phyloP scores from a whole-genome alignment of 53 echinoderm and acorn worm species.

The Henricia sp. region DNA sequence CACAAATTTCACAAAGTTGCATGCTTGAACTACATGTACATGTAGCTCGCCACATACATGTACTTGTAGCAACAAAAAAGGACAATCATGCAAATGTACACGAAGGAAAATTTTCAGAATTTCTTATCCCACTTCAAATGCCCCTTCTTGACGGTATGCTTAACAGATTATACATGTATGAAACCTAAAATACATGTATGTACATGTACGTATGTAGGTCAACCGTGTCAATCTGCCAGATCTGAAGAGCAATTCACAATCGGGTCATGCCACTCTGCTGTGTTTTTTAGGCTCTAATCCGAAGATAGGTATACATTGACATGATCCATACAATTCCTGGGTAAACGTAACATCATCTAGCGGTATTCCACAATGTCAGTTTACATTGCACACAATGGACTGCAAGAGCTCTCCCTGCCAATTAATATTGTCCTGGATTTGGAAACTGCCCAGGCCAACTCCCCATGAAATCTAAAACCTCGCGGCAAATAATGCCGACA shows the following conservation, averaged over 20 bases:
- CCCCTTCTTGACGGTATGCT: too few species aligned
- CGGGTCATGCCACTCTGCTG: background rate
- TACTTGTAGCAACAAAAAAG: background rate
- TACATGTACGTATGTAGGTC: constrained; percentile 20
- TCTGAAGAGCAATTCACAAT: background rate
- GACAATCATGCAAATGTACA: too few species aligned
- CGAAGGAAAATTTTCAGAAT: too few species aligned
- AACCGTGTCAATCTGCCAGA: constrained; percentile 21
- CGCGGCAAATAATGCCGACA: constrained; percentile 34
- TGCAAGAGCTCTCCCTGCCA: constrained; percentile 14
- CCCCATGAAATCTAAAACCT: constrained; percentile 37
- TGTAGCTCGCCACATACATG: background rate
- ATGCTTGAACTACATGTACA: background rate
- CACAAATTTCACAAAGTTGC: too few species aligned
- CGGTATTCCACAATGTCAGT: constrained; percentile 18
- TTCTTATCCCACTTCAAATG: too few species aligned
- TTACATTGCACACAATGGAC: constrained; percentile 35
- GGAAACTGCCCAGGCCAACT: background rate
- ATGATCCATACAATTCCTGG: constrained; percentile 5
- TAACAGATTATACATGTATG: background rate
- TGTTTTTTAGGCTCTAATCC: background rate
- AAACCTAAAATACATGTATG: background rate
- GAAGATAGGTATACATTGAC: constrained; percentile 11
- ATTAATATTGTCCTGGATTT: constrained; percentile 22
- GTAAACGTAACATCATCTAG: constrained; percentile 31